Evolutionary conservation across 2,888 invertebrate species (phyloP), one percentile per base, ranked within the genome.

Genomic region (Brachylomia viminalis): DNA sequence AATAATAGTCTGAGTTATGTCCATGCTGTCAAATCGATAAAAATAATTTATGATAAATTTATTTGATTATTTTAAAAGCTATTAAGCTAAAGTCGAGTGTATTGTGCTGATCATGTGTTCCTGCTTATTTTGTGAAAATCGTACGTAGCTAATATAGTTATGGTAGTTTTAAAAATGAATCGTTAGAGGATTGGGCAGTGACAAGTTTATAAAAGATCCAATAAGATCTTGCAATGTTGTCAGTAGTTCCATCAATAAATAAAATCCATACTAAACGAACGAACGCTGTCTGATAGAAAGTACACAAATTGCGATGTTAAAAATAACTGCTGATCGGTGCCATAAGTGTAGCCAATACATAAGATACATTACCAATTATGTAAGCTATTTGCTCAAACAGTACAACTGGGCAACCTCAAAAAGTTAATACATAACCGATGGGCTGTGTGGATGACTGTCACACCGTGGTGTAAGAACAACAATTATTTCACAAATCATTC

Each of bases 361-460:
- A 79, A 67, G 76, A 78, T 73, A 75, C 47, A 77, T 77, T 85
- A 74, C 65, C 1, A 56, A 67, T 86, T 85, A 80, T 52, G 86
- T 52, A 84, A 86, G 49, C 1, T 54, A 69, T 71, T 69, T 78
- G 69, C 72, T 66, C 47, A 83, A 84, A 80, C 79, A 64, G 59
- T 59, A 65, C 70, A 75, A 83, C 80, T 69, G 75, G 82, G 69
- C 75, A 75, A 56, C 85, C 84, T 86, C 80, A 86, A 88, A 86
- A 86, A 81, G 61, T 80, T 80, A 69, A 81, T 82, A 80, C 85
- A 75, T 81, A 84, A 87, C 70, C 47, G 59, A 65, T 62, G 42
- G 61, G n/a, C 49, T 30, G 15, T 13, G 23, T 64, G 73, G 76
- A 27, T 5, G 58, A 15, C n/a, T 56, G 66, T 86, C 68, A 87